Percentiles rank a stretch among this genome's conserved stretches.
Conservation (phyloP, 35 echinoderm and acorn worm genomes). For the Stichopus chloronotus region DNA sequence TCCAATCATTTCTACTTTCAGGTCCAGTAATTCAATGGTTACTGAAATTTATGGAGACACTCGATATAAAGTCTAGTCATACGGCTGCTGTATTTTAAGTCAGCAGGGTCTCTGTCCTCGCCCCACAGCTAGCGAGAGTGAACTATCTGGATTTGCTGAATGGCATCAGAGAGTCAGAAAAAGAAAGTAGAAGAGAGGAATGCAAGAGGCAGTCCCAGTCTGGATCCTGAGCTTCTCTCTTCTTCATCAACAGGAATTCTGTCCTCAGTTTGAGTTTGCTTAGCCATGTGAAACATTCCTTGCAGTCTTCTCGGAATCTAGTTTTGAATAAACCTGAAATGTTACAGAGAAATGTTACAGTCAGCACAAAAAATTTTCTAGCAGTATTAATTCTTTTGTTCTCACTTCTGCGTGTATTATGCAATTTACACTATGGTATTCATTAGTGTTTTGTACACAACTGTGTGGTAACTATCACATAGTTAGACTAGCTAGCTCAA, state of each 20-base stretch:
- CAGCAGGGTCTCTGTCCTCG: too few relatives aligned
- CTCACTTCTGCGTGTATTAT: too few relatives aligned
- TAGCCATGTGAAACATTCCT: slow-evolving; percentile 82
- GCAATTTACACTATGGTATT: too few relatives aligned
- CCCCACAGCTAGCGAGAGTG: too few relatives aligned
- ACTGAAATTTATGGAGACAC: too few relatives aligned
- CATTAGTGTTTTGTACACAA: too few relatives aligned
- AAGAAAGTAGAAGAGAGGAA: slow-evolving; percentile 76
- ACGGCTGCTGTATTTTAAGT: too few relatives aligned
- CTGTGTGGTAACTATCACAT: too few relatives aligned
- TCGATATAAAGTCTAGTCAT: too few relatives aligned
- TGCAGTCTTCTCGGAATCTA: slow-evolving; percentile 84
- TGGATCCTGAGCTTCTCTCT: slow-evolving; percentile 50
- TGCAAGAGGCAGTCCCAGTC: slow-evolving; percentile 88
- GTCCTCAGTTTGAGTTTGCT: slow-evolving; percentile 80
- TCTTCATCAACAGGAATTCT: slow-evolving; percentile 76
- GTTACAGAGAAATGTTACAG: neutral
- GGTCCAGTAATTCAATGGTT: too few relatives aligned
- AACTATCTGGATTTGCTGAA: slow-evolving; percentile 30
- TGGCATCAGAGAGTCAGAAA: slow-evolving; percentile 76
- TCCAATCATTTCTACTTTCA: too few relatives aligned
- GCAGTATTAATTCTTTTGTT: neutral
- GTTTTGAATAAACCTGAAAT: slow-evolving; percentile 80
- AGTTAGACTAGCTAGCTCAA: too few relatives aligned
- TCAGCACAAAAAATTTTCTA: neutral